A percentile compares a stretch with the other conserved stretches of the same genome.
These are phyloP conservation scores for Rhabditophanes sp. DNA, from an alignment of 2,888 invertebrate genomes.

Conservation along the genomic window DNA sequence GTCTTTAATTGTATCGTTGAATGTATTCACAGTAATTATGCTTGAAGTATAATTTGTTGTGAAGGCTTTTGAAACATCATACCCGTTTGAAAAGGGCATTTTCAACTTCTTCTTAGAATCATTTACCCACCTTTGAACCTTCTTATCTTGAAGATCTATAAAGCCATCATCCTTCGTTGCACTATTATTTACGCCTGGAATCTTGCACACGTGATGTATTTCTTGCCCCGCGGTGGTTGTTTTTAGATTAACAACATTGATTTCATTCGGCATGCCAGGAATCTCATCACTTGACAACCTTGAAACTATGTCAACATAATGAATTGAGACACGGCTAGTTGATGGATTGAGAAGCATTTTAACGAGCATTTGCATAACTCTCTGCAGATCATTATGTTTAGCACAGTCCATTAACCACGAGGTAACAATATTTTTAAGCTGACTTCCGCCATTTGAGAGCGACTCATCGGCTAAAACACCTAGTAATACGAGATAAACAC, in stretches of 20 bases:
- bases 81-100: no score
- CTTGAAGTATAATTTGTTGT: no score
- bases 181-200: no score
- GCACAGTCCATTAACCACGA: slow-evolving; percentile 60
- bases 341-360: slow-evolving; percentile 61
- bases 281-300: slow-evolving; percentile 22
- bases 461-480: slow-evolving; percentile 38
- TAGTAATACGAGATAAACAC: slow-evolving; percentile 35
- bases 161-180: no score
- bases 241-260: slow-evolving; percentile 24
- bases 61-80: no score
- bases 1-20: no score
- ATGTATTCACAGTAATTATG: no score
- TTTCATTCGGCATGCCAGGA: slow-evolving; percentile 18
- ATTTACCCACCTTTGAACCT: no score
- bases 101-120: no score
- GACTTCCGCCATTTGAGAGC: slow-evolving; percentile 18
- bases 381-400: slow-evolving; percentile 60
- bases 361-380: slow-evolving; percentile 54
- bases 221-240: slow-evolving; percentile 31
- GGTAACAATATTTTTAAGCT: slow-evolving; percentile 51
- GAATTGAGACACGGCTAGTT: slow-evolving; percentile 65
- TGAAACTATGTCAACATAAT: slow-evolving; percentile 41
- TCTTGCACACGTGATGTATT: slow-evolving; percentile 34
- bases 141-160: no score